These are phyloP conservation scores for Characodon lateralis DNA, from an alignment of 2,797 vertebrate genomes.

Conservation along the genomic window DNA sequence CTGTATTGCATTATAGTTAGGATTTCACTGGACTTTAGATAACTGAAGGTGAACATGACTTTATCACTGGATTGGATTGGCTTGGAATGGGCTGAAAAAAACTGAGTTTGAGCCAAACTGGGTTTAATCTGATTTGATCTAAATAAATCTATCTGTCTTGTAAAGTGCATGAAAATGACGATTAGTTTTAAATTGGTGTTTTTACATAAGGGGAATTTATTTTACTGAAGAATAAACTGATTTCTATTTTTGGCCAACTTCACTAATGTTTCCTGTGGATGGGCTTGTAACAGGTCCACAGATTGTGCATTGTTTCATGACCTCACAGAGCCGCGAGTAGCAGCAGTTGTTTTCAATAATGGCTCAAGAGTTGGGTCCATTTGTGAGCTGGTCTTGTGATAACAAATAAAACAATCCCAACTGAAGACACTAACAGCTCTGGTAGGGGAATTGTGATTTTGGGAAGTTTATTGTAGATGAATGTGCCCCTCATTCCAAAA, in stretches of 20 bases:
- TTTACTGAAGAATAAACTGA: background rate
- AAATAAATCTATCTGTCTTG: background rate
- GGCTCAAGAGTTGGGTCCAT: background rate
- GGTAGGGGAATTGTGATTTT: conserved; percentile 15
- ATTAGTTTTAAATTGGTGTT: background rate
- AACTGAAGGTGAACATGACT: background rate
- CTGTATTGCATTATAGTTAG: background rate
- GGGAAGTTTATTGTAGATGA: conserved; percentile 30
- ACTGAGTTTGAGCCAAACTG: background rate
- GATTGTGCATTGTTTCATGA: background rate
- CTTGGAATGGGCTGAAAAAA: background rate
- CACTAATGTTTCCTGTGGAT: background rate
- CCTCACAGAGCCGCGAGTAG: background rate
- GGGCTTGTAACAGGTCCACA: background rate
- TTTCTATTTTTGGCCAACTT: background rate
- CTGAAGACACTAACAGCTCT: conserved; percentile 4
- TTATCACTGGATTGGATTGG: too few species aligned
- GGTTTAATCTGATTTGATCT: background rate
- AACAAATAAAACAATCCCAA: background rate
- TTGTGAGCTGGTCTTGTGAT: background rate
- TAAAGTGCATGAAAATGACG: background rate
- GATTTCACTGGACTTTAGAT: background rate
- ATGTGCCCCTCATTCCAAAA: conserved; percentile 49
- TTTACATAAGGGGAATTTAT: background rate
- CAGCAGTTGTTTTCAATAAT: background rate